Base-by-base conservation (phyloP, 2,113 vertebrate species). In the Tenrec ecaudatus region DNA sequence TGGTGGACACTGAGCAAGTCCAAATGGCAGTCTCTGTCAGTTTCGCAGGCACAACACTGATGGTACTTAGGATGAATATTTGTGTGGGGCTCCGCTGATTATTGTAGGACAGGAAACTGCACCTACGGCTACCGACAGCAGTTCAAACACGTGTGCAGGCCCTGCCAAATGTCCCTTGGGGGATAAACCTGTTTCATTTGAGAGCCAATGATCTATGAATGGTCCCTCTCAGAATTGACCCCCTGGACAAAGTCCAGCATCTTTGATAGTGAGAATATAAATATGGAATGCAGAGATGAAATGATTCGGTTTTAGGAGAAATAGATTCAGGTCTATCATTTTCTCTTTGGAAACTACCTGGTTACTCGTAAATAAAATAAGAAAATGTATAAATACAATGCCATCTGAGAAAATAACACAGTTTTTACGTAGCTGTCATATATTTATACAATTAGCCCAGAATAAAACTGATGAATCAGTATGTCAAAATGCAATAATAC, bases 381-480 rank as follows among this genome's bases (percentile, higher is more conserved):
- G 53, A 68, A 69, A 20, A 90, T 82, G 12, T 53, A 82, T 78
- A 60, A 94, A 79, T 83, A 33, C 36, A 88, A 5, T 68, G 5
- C 12, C n/a, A 75, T 53, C 80, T 79, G 47, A 31, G 89, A 68
- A 95, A 95, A 77, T 29, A 87, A 73, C 17, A 82, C 15, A 31
- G 58, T 20, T 68, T 8, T 47, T 83, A 43, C 68, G 33, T n/a
- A 12, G 25, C 73, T 69, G 81, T 86, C 81, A 64, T 7, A 2
- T 68, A 86, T 89, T 53, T 73, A 81, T 60, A 68, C 19, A 94
- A 38, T 89, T 58, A 89, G 43, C 84, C 47, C 12, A 53, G 47
- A 14, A 53, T 33, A 82, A 23, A 88, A 47, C 0, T 92, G 8
- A 82, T 77, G 31, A 75, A 36, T 53, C 47, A 81, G 6, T 27